Percentiles rank a stretch among this genome's conserved stretches.
phyloP scores from a whole-genome alignment of 2,888 invertebrate genomes.

The Sphecodes monilicornis region DNA sequence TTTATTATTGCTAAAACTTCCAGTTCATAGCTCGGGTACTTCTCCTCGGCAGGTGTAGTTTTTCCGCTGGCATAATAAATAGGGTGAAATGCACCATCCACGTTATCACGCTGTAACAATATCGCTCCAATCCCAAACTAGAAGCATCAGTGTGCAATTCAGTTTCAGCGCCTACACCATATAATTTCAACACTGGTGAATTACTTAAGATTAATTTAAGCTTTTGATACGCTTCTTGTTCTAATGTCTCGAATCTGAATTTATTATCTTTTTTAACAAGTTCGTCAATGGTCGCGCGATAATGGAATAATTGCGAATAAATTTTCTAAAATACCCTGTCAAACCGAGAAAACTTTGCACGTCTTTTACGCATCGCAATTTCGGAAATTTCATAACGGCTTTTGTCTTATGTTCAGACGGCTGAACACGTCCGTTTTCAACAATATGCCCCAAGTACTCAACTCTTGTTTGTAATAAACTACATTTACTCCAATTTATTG shows the following conservation, averaged over 20 bases:
- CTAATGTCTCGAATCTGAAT: too few relatives aligned
- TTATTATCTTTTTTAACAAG: too few relatives aligned
- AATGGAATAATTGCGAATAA: neutral
- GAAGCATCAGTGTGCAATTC: too few relatives aligned
- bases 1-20: neutral
- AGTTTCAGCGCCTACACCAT: too few relatives aligned
- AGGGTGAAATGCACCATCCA: conserved; percentile 56
- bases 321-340: neutral
- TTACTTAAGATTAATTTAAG: too few relatives aligned
- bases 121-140: too few relatives aligned
- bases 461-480: conserved; percentile 12
- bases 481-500: conserved; percentile 34
- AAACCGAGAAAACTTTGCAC: conserved; percentile 48
- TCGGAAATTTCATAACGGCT: conserved; percentile 58
- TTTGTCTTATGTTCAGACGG: conserved; percentile 45
- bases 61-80: conserved; percentile 49
- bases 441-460: conserved; percentile 27
- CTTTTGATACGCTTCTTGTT: too few relatives aligned
- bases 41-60: neutral
- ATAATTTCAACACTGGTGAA: too few relatives aligned
- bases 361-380: conserved; percentile 11
- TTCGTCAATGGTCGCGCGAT: neutral
- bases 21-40: neutral
- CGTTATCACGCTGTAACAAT: too few relatives aligned
- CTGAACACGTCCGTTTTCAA: conserved; percentile 6